Conservation (phyloP, 2,888 invertebrate genomes). For the Drosophila paranaensis region DNA sequence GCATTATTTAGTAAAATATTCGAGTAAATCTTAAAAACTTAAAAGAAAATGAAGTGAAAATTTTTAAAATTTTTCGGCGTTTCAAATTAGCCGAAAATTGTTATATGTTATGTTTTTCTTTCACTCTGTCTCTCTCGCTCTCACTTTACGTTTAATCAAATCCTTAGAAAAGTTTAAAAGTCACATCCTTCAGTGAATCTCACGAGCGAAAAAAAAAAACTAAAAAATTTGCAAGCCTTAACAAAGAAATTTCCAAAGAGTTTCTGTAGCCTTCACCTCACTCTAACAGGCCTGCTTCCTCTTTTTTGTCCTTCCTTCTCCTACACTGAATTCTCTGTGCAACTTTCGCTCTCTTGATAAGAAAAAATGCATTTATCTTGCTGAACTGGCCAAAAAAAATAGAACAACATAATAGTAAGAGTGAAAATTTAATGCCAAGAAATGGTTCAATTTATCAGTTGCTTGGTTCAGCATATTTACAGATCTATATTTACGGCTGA, state of each 20-base stretch:
- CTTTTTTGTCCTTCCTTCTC: neutral
- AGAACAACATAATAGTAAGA: constrained; percentile 37
- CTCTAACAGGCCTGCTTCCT: constrained; percentile 1
- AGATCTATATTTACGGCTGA: constrained; percentile 26
- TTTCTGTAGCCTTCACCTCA: constrained; percentile 9
- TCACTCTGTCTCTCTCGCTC: neutral
- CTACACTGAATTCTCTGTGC: constrained; percentile 6
- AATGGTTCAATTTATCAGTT: constrained; percentile 41
- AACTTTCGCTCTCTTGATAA: constrained; percentile 47
- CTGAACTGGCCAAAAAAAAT: constrained; percentile 31
- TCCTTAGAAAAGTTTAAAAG: neutral
- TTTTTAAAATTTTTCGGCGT: neutral
- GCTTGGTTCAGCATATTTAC: constrained; percentile 43
- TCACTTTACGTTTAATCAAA: neutral
- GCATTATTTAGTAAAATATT: neutral
- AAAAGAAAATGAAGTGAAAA: neutral
- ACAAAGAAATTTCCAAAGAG: constrained; percentile 7
- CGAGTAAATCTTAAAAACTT: neutral
- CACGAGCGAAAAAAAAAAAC: neutral
- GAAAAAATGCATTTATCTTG: constrained; percentile 56
- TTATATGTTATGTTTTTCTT: neutral
- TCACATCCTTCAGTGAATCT: constrained; percentile 1
- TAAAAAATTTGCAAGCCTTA: constrained; percentile 10
- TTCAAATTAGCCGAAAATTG: neutral
- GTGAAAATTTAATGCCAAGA: constrained; percentile 48